A percentile compares a stretch with the other conserved stretches of the same genome.
These are phyloP conservation scores for Drosophila koepferae DNA, from an alignment of 2,888 invertebrate species.

Conservation along the genomic window DNA sequence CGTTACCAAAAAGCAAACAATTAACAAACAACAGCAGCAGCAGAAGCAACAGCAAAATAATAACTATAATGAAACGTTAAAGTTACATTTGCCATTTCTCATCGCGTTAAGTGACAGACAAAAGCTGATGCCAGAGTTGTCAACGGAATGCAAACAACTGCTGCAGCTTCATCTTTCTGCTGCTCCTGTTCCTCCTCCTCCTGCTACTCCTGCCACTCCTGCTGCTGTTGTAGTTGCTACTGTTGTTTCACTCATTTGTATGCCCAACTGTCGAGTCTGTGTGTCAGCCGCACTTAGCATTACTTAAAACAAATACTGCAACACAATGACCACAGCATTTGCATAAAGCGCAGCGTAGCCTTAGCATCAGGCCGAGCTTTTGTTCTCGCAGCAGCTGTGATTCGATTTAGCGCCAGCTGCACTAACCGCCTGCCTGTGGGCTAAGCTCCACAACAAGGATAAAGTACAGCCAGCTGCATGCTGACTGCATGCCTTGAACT, in stretches of 20 bases:
- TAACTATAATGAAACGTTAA: conserved; percentile 68
- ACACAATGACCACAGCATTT: conserved; percentile 70
- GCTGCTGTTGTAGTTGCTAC: neutral
- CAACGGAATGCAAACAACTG: conserved; percentile 44
- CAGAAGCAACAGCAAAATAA: conserved; percentile 25
- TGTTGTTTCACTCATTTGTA: conserved; percentile 29
- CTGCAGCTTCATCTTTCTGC: conserved; percentile 1
- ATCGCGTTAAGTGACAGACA: conserved; percentile 57
- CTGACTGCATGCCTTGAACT: conserved; percentile 45
- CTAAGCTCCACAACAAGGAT: conserved; percentile 19
- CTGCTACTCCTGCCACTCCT: neutral
- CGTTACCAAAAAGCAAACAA: conserved; percentile 50
- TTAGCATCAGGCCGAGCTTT: neutral
- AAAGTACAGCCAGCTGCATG: conserved; percentile 17
- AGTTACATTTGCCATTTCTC: conserved; percentile 59
- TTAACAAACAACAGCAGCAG: conserved; percentile 5
- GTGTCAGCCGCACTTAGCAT: conserved; percentile 50
- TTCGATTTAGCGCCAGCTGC: conserved; percentile 64
- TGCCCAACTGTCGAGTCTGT: conserved; percentile 13
- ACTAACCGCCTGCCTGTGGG: conserved; percentile 12
- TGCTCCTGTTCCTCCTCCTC: neutral
- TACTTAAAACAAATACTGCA: conserved; percentile 58
- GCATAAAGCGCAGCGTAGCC: conserved; percentile 59
- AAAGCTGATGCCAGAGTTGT: conserved; percentile 53
- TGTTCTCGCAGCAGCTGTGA: conserved; percentile 63